Base-by-base conservation (phyloP, 2,888 invertebrate species). In the Heliconius cydno region DNA sequence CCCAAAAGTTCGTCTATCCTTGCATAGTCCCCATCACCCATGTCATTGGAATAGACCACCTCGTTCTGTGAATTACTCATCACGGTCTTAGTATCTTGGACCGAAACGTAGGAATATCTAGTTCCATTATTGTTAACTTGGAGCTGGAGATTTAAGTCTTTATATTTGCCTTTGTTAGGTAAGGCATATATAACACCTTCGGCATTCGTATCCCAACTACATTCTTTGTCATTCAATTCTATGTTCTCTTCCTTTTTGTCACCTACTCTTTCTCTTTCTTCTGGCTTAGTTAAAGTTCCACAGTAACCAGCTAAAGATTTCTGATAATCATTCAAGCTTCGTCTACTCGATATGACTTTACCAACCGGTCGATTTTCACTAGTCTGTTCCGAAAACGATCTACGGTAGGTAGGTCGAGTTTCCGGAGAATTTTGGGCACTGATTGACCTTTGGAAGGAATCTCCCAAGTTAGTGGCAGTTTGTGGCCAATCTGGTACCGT, bases 401-500 rank as follows among this genome's bases (percentile, higher is more conserved):
- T 86, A 79, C 94, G 87, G 83, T 95, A 95, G 0, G 93, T 92
- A 1, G 95, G 95, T 76, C 94, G 86, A 77, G 92, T 93, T 89
- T 94, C 95, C 63, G 94, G 94, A 0, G 94, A 93, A 79, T 94
- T 95, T 82, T 93, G 93, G 5, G 94, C 94, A 84, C 93, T 93
- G 66, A 93, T 92, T 0, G 94, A 95, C 79, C 92, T 87, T 76
- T 92, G 85, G 81, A 93, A 91, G 1, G 93, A 88, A 0, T 90
- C 86, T 30, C 91, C 91, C 52, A 91, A 80, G 12, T 89, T 90
- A 1, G 90, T 89, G 81, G 88, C 90, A 13, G 91, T 92, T 80
- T 92, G 93, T 0, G 95, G 95, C 96, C 96, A 96, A 85, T 96
- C 96, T n/a, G 96, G 96, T 2, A 96, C 96, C 1, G 96, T 96